These are phyloP conservation scores for Todiramphus chloris DNA, from an alignment of 2,113 vertebrate genomes.

Conservation along the genomic window DNA sequence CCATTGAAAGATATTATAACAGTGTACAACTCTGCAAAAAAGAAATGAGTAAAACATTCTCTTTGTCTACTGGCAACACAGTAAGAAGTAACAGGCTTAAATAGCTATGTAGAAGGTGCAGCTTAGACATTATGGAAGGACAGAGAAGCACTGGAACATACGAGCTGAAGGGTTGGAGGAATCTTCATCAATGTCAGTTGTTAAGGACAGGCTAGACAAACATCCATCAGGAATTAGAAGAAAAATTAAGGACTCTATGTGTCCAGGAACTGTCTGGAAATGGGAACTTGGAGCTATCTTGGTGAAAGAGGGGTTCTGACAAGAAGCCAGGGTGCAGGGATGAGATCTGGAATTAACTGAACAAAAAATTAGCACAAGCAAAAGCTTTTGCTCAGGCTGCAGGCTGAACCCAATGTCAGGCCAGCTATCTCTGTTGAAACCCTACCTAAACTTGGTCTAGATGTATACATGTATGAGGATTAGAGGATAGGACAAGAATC, in stretches of 20 bases:
- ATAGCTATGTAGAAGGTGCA: neutral
- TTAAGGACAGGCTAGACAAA: neutral
- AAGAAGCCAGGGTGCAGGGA: neutral
- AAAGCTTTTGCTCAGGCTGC: neutral
- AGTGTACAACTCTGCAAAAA: neutral
- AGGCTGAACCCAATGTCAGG: neutral
- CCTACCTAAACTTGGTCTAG: neutral
- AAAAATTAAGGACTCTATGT: neutral
- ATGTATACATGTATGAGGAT: neutral
- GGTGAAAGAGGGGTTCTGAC: neutral
- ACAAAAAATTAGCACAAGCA: neutral
- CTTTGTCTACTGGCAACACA: neutral
- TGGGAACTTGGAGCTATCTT: neutral
- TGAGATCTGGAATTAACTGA: neutral
- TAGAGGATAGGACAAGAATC: neutral
- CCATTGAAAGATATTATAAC: neutral
- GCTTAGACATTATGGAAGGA: neutral
- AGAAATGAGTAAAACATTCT: neutral
- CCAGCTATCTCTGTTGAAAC: neutral
- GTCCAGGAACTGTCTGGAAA: neutral
- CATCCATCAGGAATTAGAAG: neutral
- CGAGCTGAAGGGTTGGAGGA: neutral
- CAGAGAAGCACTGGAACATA: neutral
- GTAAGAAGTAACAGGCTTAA: neutral
- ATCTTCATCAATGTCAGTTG: neutral